Evolutionary conservation across 2,797 vertebrate species (phyloP).

Genomic region (Valencia hispanica): DNA sequence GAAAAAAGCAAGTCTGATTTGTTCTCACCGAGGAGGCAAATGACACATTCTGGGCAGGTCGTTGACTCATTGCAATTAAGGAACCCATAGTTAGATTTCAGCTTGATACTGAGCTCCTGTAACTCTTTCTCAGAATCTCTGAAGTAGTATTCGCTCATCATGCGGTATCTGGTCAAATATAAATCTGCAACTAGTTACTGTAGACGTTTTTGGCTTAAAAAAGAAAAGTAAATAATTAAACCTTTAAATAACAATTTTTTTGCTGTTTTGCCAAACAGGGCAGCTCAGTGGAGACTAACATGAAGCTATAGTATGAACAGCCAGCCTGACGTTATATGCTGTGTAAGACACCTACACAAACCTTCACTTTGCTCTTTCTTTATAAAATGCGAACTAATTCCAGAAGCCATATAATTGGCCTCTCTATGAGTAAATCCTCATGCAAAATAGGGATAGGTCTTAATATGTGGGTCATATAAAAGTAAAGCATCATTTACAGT

Average conservation of each 20-base stretch:
- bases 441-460: conserved; percentile 30
- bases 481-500: conserved; percentile 23
- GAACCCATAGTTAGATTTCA: conserved; percentile 39
- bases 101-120: conserved; percentile 24
- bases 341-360: conserved; percentile 13
- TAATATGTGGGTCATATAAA: conserved; percentile 26
- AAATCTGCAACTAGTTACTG: conserved; percentile 24
- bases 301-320: conserved; percentile 33
- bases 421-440: conserved; percentile 27
- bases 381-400: conserved; percentile 45
- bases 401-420: conserved; percentile 29
- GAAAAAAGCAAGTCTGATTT: conserved; percentile 45
- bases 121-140: not conserved
- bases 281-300: conserved; percentile 35
- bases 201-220: conserved; percentile 8
- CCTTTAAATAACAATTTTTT: conserved; percentile 43
- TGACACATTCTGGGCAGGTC: conserved; percentile 31
- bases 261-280: conserved; percentile 34
- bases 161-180: conserved; percentile 10
- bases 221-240: conserved; percentile 24
- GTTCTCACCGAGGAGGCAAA: conserved; percentile 47
- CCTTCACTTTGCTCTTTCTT: not conserved
- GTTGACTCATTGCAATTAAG: conserved; percentile 53
- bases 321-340: conserved; percentile 20
- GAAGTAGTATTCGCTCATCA: conserved; percentile 29